These are phyloP conservation scores for Chaetophractus vellerosus DNA, from an alignment of 2,797 vertebrate species.

Conservation along the genomic window DNA sequence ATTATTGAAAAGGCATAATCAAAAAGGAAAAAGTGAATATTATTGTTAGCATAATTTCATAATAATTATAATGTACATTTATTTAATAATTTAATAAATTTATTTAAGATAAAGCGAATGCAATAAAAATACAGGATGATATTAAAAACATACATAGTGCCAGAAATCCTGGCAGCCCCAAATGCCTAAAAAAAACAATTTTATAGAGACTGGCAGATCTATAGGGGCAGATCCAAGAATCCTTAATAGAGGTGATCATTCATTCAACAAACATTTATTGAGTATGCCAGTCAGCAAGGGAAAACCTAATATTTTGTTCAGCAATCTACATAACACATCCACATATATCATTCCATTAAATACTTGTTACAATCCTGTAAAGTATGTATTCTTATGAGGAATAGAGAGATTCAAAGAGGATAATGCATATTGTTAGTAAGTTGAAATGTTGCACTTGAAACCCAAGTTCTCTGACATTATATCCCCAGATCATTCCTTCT, in stretches of 20 bases:
- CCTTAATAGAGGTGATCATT: conserved; percentile 61
- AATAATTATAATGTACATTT: not conserved
- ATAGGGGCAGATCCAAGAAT: not conserved
- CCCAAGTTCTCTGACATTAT: not conserved
- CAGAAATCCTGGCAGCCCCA: conserved; percentile 58
- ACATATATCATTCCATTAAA: conserved; percentile 55
- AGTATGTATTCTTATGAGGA: not conserved
- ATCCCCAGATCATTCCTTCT: not conserved
- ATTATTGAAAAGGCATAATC: conserved; percentile 21
- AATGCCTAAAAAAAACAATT: conserved; percentile 40
- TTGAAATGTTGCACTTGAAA: conserved; percentile 17
- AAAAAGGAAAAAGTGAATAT: not conserved
- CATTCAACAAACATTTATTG: conserved; percentile 69
- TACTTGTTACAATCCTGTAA: conserved; percentile 16
- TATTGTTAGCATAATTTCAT: conserved; percentile 57
- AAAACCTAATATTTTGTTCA: conserved; percentile 33
- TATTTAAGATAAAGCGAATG: conserved; percentile 46
- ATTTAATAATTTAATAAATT: conserved; percentile 27
- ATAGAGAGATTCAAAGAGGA: not conserved
- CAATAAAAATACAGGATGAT: not conserved
- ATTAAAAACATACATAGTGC: conserved; percentile 46
- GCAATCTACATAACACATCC: not conserved
- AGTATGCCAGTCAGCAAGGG: conserved; percentile 45
- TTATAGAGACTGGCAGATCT: conserved; percentile 68
- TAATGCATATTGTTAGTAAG: not conserved